A percentile compares a stretch with the other conserved stretches of the same genome.
These are phyloP conservation scores for Cromileptes altivelis DNA, from an alignment of 2,113 vertebrate species.

Conservation along the genomic window DNA sequence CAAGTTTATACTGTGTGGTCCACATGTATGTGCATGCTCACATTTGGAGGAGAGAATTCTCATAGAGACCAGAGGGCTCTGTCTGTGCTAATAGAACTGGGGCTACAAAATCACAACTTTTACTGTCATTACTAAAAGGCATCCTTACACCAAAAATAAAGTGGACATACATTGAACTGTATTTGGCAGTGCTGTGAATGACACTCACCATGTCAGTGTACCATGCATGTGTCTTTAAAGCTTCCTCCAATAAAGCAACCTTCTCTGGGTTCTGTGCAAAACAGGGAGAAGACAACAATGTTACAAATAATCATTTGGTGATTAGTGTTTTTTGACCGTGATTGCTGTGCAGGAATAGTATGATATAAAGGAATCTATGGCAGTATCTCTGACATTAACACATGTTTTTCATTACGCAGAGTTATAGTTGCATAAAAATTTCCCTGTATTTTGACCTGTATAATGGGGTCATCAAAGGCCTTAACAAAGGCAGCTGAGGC, in stretches of 20 bases:
- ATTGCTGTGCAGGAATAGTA: not conserved
- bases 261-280: slow-evolving; percentile 7
- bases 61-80: no score
- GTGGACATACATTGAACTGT: no score
- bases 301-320: not conserved
- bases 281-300: not conserved
- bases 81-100: no score
- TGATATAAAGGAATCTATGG: not conserved
- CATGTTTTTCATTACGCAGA: no score
- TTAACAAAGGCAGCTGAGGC: slow-evolving; percentile 87
- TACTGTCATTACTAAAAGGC: no score
- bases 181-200: not conserved
- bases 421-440: no score
- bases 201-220: not conserved
- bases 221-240: not conserved
- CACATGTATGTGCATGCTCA: not conserved
- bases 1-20: no score
- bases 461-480: slow-evolving; percentile 85
- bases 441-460: slow-evolving; percentile 74
- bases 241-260: not conserved
- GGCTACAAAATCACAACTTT: no score
- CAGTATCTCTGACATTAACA: not conserved
- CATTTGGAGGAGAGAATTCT: not conserved
- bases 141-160: no score
- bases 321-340: no score